Conservation (phyloP, 2,888 invertebrate species). For the Clivina fossor region DNA sequence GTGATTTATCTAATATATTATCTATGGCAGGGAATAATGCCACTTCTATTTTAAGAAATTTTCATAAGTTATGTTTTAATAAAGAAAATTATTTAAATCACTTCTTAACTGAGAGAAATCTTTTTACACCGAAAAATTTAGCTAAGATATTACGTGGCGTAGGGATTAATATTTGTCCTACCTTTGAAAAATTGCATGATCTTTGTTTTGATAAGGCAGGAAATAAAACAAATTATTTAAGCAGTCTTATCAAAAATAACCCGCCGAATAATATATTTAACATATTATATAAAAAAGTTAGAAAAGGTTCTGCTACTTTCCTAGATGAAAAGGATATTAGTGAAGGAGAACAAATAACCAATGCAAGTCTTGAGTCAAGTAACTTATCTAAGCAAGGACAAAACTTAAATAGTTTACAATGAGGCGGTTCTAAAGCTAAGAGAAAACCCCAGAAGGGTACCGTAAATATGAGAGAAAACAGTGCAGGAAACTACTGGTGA, state of each 20-base stretch:
- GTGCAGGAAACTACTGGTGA: too few relatives aligned
- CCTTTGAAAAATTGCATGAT: constrained; percentile 40
- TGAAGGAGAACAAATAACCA: too few relatives aligned
- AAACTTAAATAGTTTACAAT: too few relatives aligned
- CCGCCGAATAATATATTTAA: constrained; percentile 33
- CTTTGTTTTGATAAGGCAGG: constrained; percentile 44
- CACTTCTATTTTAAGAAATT: constrained; percentile 42
- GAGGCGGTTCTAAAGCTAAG: too few relatives aligned
- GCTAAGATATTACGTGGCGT: constrained; percentile 34
- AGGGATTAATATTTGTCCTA: constrained; percentile 37
- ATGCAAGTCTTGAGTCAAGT: too few relatives aligned
- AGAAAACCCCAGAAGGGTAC: too few relatives aligned
- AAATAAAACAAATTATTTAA: constrained; percentile 43
- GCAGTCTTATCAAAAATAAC: constrained; percentile 40
- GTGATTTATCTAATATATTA: constrained; percentile 38
- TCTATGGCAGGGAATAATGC: constrained; percentile 44
- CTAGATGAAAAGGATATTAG: too few relatives aligned
- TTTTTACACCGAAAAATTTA: constrained; percentile 43
- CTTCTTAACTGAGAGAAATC: constrained; percentile 41
- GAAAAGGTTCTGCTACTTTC: constrained; percentile 7
- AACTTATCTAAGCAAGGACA: too few relatives aligned
- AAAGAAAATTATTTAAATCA: constrained; percentile 19
- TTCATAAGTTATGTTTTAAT: constrained; percentile 39
- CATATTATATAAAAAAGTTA: constrained; percentile 35
- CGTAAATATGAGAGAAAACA: too few relatives aligned